Conservation (phyloP, 2,888 invertebrate species). For the Acleris cristana region DNA sequence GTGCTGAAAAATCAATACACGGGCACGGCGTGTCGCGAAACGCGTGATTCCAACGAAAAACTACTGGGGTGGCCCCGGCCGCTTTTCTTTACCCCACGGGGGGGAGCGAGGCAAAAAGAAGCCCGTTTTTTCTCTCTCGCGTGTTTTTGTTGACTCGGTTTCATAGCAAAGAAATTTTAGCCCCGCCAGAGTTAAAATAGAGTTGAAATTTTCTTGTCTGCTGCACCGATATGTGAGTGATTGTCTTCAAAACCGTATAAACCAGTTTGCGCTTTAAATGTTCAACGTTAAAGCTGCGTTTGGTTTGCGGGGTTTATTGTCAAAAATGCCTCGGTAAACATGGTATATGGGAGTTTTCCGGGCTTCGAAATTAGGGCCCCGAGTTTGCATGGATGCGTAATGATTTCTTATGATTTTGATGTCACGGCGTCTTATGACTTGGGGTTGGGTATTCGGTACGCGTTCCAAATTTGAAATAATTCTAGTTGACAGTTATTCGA, state of each 20-base stretch:
- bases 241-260: slow-evolving; percentile 56
- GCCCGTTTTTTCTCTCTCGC: slow-evolving; percentile 74
- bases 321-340: slow-evolving; percentile 66
- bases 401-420: slow-evolving; percentile 82
- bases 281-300: slow-evolving; percentile 39
- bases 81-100: slow-evolving; percentile 71
- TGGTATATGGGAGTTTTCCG: slow-evolving; percentile 70
- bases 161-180: slow-evolving; percentile 43
- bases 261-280: slow-evolving; percentile 46
- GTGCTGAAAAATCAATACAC: slow-evolving; percentile 80
- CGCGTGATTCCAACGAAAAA: slow-evolving; percentile 82
- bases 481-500: slow-evolving; percentile 42
- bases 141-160: slow-evolving; percentile 74
- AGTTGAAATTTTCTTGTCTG: slow-evolving; percentile 43
- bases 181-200: slow-evolving; percentile 39
- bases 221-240: slow-evolving; percentile 65
- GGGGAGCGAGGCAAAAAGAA: slow-evolving; percentile 77
- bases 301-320: slow-evolving; percentile 43
- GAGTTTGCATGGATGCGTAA: slow-evolving; percentile 73
- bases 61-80: slow-evolving; percentile 66
- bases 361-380: slow-evolving; percentile 72
- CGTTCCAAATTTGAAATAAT: slow-evolving; percentile 46
- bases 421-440: slow-evolving; percentile 74
- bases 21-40: slow-evolving; percentile 68
- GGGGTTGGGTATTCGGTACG: slow-evolving; percentile 50